These are phyloP conservation scores for Dromiciops gliroides DNA, from an alignment of 2,113 vertebrate species.

Conservation along the genomic window DNA sequence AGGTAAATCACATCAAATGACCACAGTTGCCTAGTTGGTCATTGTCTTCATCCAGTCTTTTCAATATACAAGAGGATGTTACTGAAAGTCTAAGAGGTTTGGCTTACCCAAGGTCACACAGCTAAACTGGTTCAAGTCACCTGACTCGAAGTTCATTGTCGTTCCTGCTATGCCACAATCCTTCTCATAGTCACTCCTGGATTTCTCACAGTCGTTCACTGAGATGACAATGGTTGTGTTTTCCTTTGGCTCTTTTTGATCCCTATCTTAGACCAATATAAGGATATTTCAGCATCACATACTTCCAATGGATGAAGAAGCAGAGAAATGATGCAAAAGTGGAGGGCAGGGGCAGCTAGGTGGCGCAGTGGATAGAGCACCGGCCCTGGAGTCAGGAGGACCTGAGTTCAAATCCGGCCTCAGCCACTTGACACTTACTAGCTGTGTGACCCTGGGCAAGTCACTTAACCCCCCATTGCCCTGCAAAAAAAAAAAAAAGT, in stretches of 20 bases:
- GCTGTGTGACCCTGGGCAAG: too few relatives aligned
- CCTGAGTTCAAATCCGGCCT: too few relatives aligned
- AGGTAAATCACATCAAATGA: neutral
- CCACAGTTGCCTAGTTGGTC: neutral
- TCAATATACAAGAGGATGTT: neutral
- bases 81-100: neutral
- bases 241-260: neutral
- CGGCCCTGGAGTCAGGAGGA: too few relatives aligned
- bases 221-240: neutral
- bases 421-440: too few relatives aligned
- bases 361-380: too few relatives aligned
- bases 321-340: too few relatives aligned
- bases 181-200: neutral
- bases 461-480: too few relatives aligned
- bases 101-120: neutral
- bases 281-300: neutral
- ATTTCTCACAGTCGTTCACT: neutral
- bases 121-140: neutral
- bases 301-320: too few relatives aligned
- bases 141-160: neutral
- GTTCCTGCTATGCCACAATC: neutral
- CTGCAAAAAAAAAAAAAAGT: too few relatives aligned
- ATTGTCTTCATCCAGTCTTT: neutral
- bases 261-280: neutral
- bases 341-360: too few relatives aligned